Base-by-base conservation (phyloP, 2,888 invertebrate genomes). In the Phlogophora meticulosa region DNA sequence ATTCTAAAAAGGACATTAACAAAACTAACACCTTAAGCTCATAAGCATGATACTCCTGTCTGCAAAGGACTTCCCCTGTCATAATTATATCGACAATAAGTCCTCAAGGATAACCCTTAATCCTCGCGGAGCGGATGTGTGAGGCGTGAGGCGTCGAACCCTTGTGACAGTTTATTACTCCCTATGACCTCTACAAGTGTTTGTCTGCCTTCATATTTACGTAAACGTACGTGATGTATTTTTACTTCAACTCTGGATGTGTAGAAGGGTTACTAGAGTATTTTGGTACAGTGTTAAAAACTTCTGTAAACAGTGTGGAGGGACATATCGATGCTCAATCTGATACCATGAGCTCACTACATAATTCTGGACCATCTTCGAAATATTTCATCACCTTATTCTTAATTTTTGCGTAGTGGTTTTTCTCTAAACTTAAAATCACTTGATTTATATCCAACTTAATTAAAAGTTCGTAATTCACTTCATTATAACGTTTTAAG, bases 131-230 rank as follows among this genome's bases (percentile, higher is more conserved):
- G 51, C 72, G 72, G 72, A 74, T 71, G 59, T 59, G 11, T 42
- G 58, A 59, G 42, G 60, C 55, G 58, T 20, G 42, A 73, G 73
- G n/a, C 77, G 49, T 56, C 63, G 72, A 74, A 76, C 74, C 38
- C 42, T 34, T 22, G 36, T 45, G 45, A 43, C 63, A 58, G 74
- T 73, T 74, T 78, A 61, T 72, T 80, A 49, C 74, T 59, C 77
- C n/a, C 65, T 72, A 36, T 53, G 65, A 76, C 76, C 65, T 64
- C 59, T 15, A 51, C 65, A 48, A 55, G 52, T 64, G 72, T 78
- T 76, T 77, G 59, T 57, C 61, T 80, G 43, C 2, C 17, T 55
- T 17, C 13, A 17, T 53, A 24, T 45, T 45, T 20, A 59, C 53
- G 7, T 43, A 17, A 15, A 11, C 13, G 22, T 24, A n/a, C 1